Base-by-base conservation (phyloP, 2,113 vertebrate species). In the Octodon degus region DNA sequence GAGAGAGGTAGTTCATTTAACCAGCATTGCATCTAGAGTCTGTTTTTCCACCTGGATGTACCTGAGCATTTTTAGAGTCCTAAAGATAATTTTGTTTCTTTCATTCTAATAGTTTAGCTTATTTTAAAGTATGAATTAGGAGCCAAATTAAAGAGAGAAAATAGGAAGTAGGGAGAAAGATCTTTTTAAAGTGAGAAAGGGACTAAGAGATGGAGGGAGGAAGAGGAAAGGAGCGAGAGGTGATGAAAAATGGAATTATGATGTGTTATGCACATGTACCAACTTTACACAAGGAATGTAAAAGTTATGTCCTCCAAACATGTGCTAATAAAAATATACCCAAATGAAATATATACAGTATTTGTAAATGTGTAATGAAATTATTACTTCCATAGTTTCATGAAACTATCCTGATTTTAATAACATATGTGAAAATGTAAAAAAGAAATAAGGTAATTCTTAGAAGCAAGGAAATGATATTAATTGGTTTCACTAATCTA, bases 391-490 rank as follows among this genome's bases (percentile, higher is more conserved):
- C 55, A 85, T 72, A 85, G 16, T 62, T 79, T 70, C 60, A 1
- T 65, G 2, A 19, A 93, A 84, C 17, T 95, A 68, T 67, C 62
- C 4, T 89, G 58, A 95, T 93, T 95, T 81, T 83, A 82, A 16
- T 53, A 50, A 34, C 30, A 34, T 88, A 77, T 77, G 9, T 53
- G 1, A 82, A 92, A 63, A 10, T 25, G 8, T 25, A 63, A 63
- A 90, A 93, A 91, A 70, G 90, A 93, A 93, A 77, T 91, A 83
- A 85, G 11, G 22, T 91, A 76, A 94, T 7, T 20, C 53, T 82
- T 87, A 92, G 47, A 97, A 96, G 74, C 30, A 93, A 96, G 50
- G n/a, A 90, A 92, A 72, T 47, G 62, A 47, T 4, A 83, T 13
- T 93, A 87, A 93, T 89, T 76, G 22, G 19, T 92, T 60, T 47